These are phyloP conservation scores for Hyaena hyaena DNA, from an alignment of 2,113 vertebrate species.

Conservation along the genomic window DNA sequence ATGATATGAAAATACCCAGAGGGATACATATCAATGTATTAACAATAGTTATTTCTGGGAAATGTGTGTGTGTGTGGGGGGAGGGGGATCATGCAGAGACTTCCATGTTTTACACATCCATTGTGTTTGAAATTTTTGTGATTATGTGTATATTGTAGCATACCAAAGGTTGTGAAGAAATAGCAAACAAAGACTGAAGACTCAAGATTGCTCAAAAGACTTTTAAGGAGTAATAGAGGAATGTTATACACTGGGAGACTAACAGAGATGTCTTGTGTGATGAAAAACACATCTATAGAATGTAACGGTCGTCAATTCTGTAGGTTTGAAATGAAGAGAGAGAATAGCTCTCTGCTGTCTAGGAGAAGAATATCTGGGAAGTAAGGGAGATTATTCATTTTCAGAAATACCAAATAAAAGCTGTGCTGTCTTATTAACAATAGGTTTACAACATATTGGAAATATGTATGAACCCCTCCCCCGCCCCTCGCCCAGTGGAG, in stretches of 20 bases:
- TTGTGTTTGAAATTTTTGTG: neutral
- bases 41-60: neutral
- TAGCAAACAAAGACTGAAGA: neutral
- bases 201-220: neutral
- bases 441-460: too few relatives aligned
- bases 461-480: too few relatives aligned
- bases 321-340: constrained; percentile 11
- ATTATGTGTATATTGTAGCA: neutral
- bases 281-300: neutral
- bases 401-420: too few relatives aligned
- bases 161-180: neutral
- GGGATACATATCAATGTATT: neutral
- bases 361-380: neutral
- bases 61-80: neutral
- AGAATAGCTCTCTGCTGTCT: neutral
- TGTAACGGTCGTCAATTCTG: neutral
- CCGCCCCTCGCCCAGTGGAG: too few relatives aligned
- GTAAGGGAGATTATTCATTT: too few relatives aligned
- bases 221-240: neutral
- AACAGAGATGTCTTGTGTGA: neutral
- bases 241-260: neutral
- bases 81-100: neutral
- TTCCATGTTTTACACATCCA: neutral
- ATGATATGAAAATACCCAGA: neutral
- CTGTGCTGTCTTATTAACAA: too few relatives aligned